phyloP scores from a whole-genome alignment of 2,113 vertebrate species.

The Zonotrichia leucophrys region DNA sequence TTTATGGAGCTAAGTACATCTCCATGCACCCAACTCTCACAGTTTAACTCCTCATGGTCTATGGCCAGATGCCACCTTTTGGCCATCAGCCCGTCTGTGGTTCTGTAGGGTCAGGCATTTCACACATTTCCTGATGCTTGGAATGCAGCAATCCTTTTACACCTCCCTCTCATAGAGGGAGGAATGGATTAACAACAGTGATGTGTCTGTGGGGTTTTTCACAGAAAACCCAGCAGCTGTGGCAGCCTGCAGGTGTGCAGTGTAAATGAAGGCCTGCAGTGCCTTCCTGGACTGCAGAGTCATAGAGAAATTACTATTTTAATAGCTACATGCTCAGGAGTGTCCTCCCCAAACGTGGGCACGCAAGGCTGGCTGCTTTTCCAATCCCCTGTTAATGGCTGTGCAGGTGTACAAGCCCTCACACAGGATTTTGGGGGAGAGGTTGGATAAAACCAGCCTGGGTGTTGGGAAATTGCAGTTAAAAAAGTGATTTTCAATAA shows the following conservation, averaged over 20 bases:
- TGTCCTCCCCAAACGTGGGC: not conserved
- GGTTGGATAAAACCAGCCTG: not conserved
- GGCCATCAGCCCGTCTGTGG: not conserved
- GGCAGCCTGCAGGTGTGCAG: accelerated
- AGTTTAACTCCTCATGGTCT: not conserved
- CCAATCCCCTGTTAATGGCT: accelerated
- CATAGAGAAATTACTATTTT: not conserved
- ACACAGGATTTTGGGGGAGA: not conserved
- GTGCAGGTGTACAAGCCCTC: not conserved
- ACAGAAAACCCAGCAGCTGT: not conserved
- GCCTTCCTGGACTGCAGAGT: not conserved
- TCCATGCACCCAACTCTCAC: accelerated
- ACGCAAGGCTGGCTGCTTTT: not conserved
- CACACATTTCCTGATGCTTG: not conserved
- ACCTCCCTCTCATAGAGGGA: not conserved
- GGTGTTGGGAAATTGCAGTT: not conserved
- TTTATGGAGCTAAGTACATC: not conserved
- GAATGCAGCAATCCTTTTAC: not conserved
- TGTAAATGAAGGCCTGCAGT: not conserved
- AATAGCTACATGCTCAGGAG: not conserved
- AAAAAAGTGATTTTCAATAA: slow-evolving; percentile 55
- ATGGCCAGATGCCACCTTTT: not conserved
- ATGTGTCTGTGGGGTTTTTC: not conserved
- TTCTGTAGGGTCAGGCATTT: not conserved
- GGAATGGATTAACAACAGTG: not conserved